phyloP scores from a whole-genome alignment of 2,797 vertebrate species.

The Brotogeris chrysoptera region DNA sequence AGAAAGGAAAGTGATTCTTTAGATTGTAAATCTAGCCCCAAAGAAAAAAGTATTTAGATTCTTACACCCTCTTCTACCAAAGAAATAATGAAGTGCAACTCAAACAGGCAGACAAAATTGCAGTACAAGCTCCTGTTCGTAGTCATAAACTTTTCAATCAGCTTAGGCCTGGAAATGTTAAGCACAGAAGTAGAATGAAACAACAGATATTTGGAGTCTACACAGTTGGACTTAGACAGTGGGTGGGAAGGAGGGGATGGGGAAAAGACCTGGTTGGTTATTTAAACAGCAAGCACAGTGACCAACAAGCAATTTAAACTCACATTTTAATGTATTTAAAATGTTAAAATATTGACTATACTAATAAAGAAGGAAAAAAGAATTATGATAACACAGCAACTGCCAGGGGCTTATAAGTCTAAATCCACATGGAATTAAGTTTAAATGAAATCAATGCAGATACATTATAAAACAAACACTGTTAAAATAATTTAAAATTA shows the following conservation, averaged over 20 bases:
- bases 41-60: background rate
- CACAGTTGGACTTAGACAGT: fast-evolving
- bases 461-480: background rate
- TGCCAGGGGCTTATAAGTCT: background rate
- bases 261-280: background rate
- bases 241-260: background rate
- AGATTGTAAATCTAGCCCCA: background rate
- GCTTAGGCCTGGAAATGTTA: background rate
- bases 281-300: background rate
- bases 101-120: background rate
- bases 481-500: background rate
- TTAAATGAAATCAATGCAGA: background rate
- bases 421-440: background rate
- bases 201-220: background rate
- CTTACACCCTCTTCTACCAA: background rate
- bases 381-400: background rate
- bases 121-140: background rate
- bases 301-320: background rate
- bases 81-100: background rate
- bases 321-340: background rate
- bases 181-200: background rate
- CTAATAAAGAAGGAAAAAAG: background rate
- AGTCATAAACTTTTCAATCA: background rate
- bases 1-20: background rate
- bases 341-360: background rate